Percentiles rank a stretch among this genome's conserved stretches.
Evolutionary conservation across 1,140 invertebrate species (phyloP).

Genomic region (Pogonomyrmex barbatus): DNA sequence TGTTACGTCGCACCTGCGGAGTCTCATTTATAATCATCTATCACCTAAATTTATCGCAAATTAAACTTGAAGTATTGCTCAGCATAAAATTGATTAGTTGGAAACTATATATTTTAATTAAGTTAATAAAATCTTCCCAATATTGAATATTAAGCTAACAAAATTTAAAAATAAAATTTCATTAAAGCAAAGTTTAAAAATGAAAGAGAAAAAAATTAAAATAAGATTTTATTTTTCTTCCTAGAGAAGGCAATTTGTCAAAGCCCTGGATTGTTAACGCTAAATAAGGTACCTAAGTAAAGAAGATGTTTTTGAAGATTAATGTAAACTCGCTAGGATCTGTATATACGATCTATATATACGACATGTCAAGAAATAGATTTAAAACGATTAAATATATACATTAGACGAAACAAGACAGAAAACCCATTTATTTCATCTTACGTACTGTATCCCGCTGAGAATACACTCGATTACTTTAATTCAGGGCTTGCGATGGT

Average conservation of each 20-base stretch:
- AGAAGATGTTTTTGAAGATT: slow-evolving; percentile 48
- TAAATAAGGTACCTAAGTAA: slow-evolving; percentile 31
- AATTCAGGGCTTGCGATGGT: slow-evolving; percentile 73
- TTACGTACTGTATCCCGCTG: slow-evolving; percentile 43
- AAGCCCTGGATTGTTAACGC: slow-evolving; percentile 4
- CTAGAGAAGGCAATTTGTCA: slow-evolving; percentile 10
- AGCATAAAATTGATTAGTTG: neutral
- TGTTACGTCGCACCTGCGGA: neutral
- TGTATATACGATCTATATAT: slow-evolving; percentile 3
- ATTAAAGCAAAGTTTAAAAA: neutral
- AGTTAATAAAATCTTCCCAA: neutral
- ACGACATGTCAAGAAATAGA: slow-evolving; percentile 14
- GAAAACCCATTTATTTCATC: slow-evolving; percentile 56
- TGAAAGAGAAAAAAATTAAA: neutral
- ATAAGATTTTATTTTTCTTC: slow-evolving; percentile 20
- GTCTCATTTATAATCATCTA: neutral
- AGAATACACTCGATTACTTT: slow-evolving; percentile 71
- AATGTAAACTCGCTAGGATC: neutral
- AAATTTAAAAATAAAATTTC: slow-evolving; percentile 5
- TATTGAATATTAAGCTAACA: neutral
- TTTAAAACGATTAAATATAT: slow-evolving; percentile 52
- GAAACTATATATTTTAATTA: neutral
- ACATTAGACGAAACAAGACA: neutral
- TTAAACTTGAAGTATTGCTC: neutral
- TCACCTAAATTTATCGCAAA: neutral